Base-by-base conservation (phyloP, 2,797 vertebrate genomes). In the Molossus alvarezi region DNA sequence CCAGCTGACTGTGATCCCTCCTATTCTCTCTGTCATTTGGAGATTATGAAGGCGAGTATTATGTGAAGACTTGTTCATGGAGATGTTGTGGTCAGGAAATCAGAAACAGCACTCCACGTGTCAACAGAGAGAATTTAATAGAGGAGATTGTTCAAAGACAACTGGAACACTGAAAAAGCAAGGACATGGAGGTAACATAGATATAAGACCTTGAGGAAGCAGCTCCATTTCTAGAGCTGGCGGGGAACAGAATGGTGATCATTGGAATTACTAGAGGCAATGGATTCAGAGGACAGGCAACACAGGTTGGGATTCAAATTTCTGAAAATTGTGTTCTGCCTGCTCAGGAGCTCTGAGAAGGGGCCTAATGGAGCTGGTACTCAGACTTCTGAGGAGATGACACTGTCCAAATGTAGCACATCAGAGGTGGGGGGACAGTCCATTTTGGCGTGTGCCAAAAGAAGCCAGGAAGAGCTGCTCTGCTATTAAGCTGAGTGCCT, bases 81-180 rank as follows among this genome's bases (percentile, higher is more conserved):
- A 58, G 55, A 51, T 90, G 21, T 58, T 62, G 27, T 93, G 55
- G 37, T 88, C 41, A 95, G 57, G 64, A 77, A 84, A 94, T 80
- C 62, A 83, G 58, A 82, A 88, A 77, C 29, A 91, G 48, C 29
- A 69, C 3, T 3, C n/a, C 48, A n/a, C 77, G 83, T 23, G 18
- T 86, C 41, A 89, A 51, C n/a, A 51, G 62, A 83, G 64, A 95
- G 53, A 90, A 79, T 90, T 75, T 83, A 94, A 75, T 73, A 51
- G 64, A 72, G 53, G 73, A 77, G 76, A 92, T 65, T 77, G 27
- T 84, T 95, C 53, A 84, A 62, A 25, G 60, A 58, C 12, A 9
- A 0, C 77, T 81, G 69, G 23, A 76, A n/a, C 23, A 65, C 72
- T 45, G 15, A 80, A 77, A 77, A 93, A 93, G 17, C 15, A 51